Evolutionary conservation across 2,888 invertebrate species (phyloP).

Genomic region (Cephus rjabovi): DNA sequence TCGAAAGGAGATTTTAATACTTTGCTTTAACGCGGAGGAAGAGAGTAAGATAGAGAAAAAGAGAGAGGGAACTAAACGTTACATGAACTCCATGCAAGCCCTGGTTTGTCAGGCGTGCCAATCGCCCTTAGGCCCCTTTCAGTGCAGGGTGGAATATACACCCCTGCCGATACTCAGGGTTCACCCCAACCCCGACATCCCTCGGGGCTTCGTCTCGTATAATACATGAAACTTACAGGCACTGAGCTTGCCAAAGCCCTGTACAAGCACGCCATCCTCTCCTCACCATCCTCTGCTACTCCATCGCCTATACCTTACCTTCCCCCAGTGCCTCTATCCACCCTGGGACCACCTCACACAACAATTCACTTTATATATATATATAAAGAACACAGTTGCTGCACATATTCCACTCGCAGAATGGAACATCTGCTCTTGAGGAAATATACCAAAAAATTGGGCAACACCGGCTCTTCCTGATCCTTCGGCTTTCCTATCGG

Average conservation of each 20-base stretch:
- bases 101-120: slow-evolving; percentile 28
- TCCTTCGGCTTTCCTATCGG: background rate
- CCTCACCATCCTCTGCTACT: slow-evolving; percentile 8
- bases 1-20: background rate
- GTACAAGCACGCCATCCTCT: slow-evolving; percentile 30
- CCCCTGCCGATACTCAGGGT: slow-evolving; percentile 62
- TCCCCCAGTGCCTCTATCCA: slow-evolving; percentile 1
- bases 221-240: slow-evolving; percentile 49
- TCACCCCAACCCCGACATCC: slow-evolving; percentile 68
- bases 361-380: slow-evolving; percentile 2
- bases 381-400: slow-evolving; percentile 10
- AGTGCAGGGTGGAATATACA: slow-evolving; percentile 62
- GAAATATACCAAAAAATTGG: slow-evolving; percentile 12
- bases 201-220: slow-evolving; percentile 41
- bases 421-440: slow-evolving; percentile 32
- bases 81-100: background rate
- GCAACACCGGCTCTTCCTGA: background rate
- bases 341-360: background rate
- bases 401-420: slow-evolving; percentile 26
- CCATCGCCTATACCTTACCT: slow-evolving; percentile 4
- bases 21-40: background rate
- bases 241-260: slow-evolving; percentile 38
- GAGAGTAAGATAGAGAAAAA: background rate
- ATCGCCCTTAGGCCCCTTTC: slow-evolving; percentile 67
- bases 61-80: background rate